These are phyloP conservation scores for Drosophila busckii DNA, from an alignment of 1,140 invertebrate genomes.

Conservation along the genomic window DNA sequence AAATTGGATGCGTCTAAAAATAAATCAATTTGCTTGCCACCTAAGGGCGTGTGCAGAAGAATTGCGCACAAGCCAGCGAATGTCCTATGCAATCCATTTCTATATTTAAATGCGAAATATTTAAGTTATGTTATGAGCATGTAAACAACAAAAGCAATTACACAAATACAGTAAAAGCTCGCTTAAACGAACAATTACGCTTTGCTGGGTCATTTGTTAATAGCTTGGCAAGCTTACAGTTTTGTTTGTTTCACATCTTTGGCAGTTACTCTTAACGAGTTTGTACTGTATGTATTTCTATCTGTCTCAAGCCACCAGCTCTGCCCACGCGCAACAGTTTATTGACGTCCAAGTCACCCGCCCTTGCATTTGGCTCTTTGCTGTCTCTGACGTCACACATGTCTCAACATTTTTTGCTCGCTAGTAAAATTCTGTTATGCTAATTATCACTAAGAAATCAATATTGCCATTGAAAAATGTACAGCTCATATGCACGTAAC, in stretches of 20 bases:
- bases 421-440: slow-evolving; percentile 47
- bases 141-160: too few relatives aligned
- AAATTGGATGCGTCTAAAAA: slow-evolving; percentile 58
- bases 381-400: slow-evolving; percentile 57
- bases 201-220: too few relatives aligned
- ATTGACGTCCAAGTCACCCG: slow-evolving; percentile 14
- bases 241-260: too few relatives aligned
- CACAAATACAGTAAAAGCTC: background rate
- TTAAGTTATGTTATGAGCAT: too few relatives aligned
- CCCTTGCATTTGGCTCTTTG: background rate
- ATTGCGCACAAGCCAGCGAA: slow-evolving; percentile 43
- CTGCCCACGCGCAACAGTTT: slow-evolving; percentile 28
- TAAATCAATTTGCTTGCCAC: slow-evolving; percentile 51
- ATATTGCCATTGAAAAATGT: slow-evolving; percentile 40
- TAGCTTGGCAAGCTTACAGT: too few relatives aligned
- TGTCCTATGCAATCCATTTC: too few relatives aligned
- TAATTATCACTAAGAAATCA: slow-evolving; percentile 62
- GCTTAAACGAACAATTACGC: too few relatives aligned
- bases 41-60: slow-evolving; percentile 38
- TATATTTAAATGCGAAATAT: too few relatives aligned
- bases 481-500: slow-evolving; percentile 10
- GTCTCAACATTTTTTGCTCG: slow-evolving; percentile 38
- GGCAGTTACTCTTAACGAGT: background rate
- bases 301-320: background rate
- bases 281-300: background rate